Percentiles rank a stretch among this genome's conserved stretches.
These are phyloP conservation scores for Xestia sexstrigata DNA, from an alignment of 2,888 invertebrate genomes.

Conservation along the genomic window DNA sequence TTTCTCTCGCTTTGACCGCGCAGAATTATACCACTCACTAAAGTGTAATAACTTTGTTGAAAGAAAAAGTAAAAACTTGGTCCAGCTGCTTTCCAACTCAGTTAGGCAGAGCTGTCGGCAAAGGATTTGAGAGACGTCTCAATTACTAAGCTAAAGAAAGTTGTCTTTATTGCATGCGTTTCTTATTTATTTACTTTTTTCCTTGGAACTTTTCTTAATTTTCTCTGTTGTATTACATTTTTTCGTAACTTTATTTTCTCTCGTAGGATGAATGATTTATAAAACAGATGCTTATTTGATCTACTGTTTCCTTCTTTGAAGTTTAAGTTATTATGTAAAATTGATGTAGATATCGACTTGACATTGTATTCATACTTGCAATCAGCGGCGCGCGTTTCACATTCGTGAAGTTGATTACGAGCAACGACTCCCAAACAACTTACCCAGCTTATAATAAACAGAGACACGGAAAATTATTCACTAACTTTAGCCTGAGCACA, in stretches of 20 bases:
- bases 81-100: conserved; percentile 81
- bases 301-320: conserved; percentile 11
- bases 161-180: conserved; percentile 79
- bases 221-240: conserved; percentile 54
- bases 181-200: conserved; percentile 70
- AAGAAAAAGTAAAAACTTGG: conserved; percentile 77
- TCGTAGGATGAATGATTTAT: background rate
- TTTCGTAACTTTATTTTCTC: conserved; percentile 32
- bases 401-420: conserved; percentile 84
- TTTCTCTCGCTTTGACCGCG: conserved; percentile 58
- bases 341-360: conserved; percentile 33
- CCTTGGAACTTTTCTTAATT: conserved; percentile 64
- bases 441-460: conserved; percentile 88
- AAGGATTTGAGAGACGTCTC: conserved; percentile 82
- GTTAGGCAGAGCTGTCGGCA: conserved; percentile 80
- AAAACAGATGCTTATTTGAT: conserved; percentile 17
- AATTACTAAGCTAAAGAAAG: conserved; percentile 80
- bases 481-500: conserved; percentile 86
- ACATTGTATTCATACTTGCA: conserved; percentile 61
- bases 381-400: conserved; percentile 79
- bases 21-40: conserved; percentile 65
- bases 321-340: conserved; percentile 19
- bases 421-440: conserved; percentile 83
- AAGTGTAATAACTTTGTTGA: conserved; percentile 80
- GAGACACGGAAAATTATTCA: conserved; percentile 90